Evolutionary conservation across 2,888 invertebrate genomes (phyloP).

Genomic region (Podotricha telesiphe): DNA sequence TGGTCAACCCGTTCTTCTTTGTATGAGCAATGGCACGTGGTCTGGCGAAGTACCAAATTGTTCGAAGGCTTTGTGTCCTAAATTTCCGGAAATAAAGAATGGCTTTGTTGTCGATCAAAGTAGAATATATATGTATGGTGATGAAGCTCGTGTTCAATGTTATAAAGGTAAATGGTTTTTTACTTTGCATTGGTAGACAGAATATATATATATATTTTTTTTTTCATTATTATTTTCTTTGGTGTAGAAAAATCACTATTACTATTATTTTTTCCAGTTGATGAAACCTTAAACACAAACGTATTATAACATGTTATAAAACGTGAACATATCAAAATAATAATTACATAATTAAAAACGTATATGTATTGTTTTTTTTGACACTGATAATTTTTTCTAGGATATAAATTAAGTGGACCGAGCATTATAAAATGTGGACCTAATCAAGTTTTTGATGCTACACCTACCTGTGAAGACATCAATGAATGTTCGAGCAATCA

Average conservation of each 20-base stretch:
- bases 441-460: conserved; percentile 91
- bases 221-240: too few species aligned
- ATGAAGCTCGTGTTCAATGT: conserved; percentile 96
- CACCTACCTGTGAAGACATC: conserved; percentile 95
- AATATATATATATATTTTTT: too few species aligned
- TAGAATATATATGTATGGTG: conserved; percentile 91
- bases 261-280: too few species aligned
- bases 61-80: conserved; percentile 88
- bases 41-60: conserved; percentile 95
- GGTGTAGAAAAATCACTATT: too few species aligned
- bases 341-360: too few species aligned
- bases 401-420: conserved; percentile 92
- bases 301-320: too few species aligned
- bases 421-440: conserved; percentile 93
- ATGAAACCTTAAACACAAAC: too few species aligned
- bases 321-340: too few species aligned
- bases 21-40: conserved; percentile 98
- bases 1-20: conserved; percentile 94
- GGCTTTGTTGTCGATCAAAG: conserved; percentile 93
- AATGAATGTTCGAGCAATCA: conserved; percentile 95
- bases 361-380: too few species aligned
- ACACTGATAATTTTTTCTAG: too few species aligned
- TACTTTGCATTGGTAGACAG: not conserved
- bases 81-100: conserved; percentile 91
- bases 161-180: conserved; percentile 82